These are phyloP conservation scores for Heliconius cydno DNA, from an alignment of 2,888 invertebrate genomes.

Conservation along the genomic window DNA sequence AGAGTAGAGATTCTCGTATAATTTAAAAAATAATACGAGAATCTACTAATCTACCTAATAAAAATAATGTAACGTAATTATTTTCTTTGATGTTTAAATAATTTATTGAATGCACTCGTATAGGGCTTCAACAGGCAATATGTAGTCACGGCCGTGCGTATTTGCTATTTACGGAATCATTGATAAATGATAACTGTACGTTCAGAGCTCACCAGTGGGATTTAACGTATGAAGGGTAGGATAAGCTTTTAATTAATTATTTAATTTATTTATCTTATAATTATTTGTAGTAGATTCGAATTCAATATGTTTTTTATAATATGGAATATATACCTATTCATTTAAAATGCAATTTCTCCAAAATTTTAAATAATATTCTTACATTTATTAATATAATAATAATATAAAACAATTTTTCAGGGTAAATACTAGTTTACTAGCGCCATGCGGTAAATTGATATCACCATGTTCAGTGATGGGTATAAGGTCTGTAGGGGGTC, in stretches of 20 bases:
- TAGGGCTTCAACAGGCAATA: constrained; percentile 80
- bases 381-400: no score
- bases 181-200: constrained; percentile 78
- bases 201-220: constrained; percentile 83
- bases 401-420: constrained; percentile 51
- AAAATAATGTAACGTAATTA: no score
- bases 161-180: constrained; percentile 83
- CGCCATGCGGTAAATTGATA: constrained; percentile 61
- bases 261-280: background rate
- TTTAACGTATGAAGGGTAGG: constrained; percentile 74
- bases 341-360: no score
- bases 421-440: constrained; percentile 67
- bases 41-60: no score
- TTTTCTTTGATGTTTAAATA: no score
- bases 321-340: no score
- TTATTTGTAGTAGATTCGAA: background rate
- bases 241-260: background rate
- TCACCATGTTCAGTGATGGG: constrained; percentile 83
- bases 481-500: constrained; percentile 68
- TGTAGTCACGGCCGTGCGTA: constrained; percentile 86
- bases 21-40: no score
- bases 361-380: no score
- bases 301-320: no score
- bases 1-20: no score
- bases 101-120: constrained; percentile 28